Evolutionary conservation across 1,140 invertebrate species (phyloP).

Genomic region (Bombus polaris): DNA sequence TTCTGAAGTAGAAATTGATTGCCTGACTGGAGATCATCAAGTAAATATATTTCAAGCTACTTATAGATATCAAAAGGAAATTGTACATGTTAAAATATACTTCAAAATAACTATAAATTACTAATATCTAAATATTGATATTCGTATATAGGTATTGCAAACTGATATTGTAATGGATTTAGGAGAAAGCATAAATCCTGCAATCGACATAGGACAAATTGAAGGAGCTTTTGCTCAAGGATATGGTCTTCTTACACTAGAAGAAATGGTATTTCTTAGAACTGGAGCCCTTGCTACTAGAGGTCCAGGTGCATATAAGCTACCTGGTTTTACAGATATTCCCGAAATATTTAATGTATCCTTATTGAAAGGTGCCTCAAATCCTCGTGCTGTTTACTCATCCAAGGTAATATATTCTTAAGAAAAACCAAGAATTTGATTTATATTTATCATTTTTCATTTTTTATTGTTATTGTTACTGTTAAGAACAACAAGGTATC

Average conservation of each 20-base stretch:
- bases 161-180: slow-evolving; percentile 98
- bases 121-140: slow-evolving; percentile 29
- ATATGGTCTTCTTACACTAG: slow-evolving; percentile 95
- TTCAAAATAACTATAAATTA: background rate
- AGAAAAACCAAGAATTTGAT: background rate
- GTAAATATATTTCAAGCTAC: slow-evolving; percentile 72
- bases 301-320: slow-evolving; percentile 96
- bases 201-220: slow-evolving; percentile 97
- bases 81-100: background rate
- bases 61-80: background rate
- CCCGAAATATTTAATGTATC: slow-evolving; percentile 96
- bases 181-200: slow-evolving; percentile 95
- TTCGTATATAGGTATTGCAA: slow-evolving; percentile 86
- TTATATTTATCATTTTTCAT: slow-evolving; percentile 23
- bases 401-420: slow-evolving; percentile 89
- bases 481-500: no score
- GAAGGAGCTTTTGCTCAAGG: slow-evolving; percentile 97
- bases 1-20: slow-evolving; percentile 94
- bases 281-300: slow-evolving; percentile 90
- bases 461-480: background rate
- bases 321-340: slow-evolving; percentile 95
- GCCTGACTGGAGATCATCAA: slow-evolving; percentile 93
- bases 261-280: slow-evolving; percentile 94
- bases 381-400: slow-evolving; percentile 95
- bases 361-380: slow-evolving; percentile 92